Base-by-base conservation (phyloP, 2,888 invertebrate genomes). In the Andrena flavipes region DNA sequence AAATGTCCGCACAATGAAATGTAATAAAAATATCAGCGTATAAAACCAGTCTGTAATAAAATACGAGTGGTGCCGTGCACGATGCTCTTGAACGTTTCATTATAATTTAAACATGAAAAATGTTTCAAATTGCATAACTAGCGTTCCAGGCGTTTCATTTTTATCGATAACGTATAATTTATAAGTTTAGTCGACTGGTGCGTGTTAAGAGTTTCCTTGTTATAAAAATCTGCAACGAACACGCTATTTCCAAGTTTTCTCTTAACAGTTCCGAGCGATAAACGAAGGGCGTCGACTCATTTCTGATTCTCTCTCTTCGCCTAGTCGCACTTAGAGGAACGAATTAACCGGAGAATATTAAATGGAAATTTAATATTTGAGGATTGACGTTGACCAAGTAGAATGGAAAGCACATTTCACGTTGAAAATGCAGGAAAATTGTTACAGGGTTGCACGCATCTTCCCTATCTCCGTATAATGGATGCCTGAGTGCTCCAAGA, bases 401-500 rank as follows among this genome's bases (percentile, higher is more conserved):
- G 56, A n/a, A 33, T 4, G 7, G 72, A 64, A 64, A 20, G 13
- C 10, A 54, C 16, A 20, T 29, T 29, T 1, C 5, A 59, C 64
- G 35, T 51, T 3, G 42, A 80, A 69, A 71, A 71, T 29, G 67
- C 73, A 81, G 68, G 20, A 49, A 71, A 76, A 77, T 70, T 73
- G 84, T 80, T n/a, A 75, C 60, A 72, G 33, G 35, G 63, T 70
- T 73, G 51, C 60, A 35, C 56, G 67, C 60, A 51, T 63, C 65
- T 68, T 42, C 59, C 26, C 26, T 49, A 16, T 13, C 67, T 71
- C 62, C 54, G 51, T 68, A 49, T 48, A 33, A 35, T 42, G 70
- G 62, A 51, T n/a, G 74, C 49, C 33, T 68, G 49, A 79, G 74
- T 77, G 74, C 76, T 65, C 65, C 69, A 72, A 70, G 79, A 86